A percentile compares a stretch with the other conserved stretches of the same genome.
These are phyloP conservation scores for Steinernema hermaphroditum DNA, from an alignment of 2,888 invertebrate genomes.

Conservation along the genomic window DNA sequence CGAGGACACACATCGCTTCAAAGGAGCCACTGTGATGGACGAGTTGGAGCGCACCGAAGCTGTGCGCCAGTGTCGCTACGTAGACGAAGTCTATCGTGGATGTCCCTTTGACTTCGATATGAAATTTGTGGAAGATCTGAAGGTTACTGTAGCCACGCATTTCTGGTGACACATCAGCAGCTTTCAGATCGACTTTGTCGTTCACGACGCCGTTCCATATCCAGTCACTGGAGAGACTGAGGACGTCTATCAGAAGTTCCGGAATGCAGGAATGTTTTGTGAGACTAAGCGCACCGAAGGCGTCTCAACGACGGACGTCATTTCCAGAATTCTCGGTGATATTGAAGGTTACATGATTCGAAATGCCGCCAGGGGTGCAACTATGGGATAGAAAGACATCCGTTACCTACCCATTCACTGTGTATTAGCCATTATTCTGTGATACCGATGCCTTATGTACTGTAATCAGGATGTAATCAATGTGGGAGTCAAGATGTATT, in stretches of 20 bases:
- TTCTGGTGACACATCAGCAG: not conserved
- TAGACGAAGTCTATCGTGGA: conserved; percentile 88
- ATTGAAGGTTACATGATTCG: not conserved
- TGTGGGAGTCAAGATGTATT: too few relatives aligned
- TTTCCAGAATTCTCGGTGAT: conserved; percentile 77
- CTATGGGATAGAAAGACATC: too few relatives aligned
- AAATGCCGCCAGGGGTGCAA: too few relatives aligned
- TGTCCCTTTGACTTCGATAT: conserved; percentile 91
- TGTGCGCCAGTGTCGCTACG: conserved; percentile 94
- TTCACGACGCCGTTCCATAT: conserved; percentile 97
- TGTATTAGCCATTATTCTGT: too few relatives aligned
- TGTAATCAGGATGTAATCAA: too few relatives aligned
- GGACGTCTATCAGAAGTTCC: conserved; percentile 83
- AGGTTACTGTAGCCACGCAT: conserved; percentile 70
- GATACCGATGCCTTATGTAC: too few relatives aligned
- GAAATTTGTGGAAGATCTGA: conserved; percentile 83
- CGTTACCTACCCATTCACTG: too few relatives aligned
- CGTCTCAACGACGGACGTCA: conserved; percentile 83
- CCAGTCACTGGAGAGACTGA: conserved; percentile 75
- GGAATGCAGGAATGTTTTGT: conserved; percentile 89
- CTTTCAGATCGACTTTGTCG: conserved; percentile 87
- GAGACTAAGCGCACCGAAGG: conserved; percentile 84
- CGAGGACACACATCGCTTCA: conserved; percentile 38
- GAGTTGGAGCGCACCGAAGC: conserved; percentile 81
- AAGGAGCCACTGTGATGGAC: conserved; percentile 81